Percentiles rank a stretch among this genome's conserved stretches.
Conservation (phyloP, 2,888 invertebrate species). For the Drosophila suboccidentalis region DNA sequence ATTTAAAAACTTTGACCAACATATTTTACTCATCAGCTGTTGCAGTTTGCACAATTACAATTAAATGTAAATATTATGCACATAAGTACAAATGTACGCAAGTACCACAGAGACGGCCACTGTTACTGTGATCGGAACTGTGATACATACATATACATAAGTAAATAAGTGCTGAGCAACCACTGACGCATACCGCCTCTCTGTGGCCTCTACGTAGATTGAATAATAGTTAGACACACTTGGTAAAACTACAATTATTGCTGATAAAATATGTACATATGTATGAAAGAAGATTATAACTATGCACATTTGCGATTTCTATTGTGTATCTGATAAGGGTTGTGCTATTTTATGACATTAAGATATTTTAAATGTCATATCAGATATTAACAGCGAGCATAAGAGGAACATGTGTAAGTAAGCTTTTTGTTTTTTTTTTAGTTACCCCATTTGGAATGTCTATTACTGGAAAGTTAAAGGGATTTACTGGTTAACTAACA, state of each 20-base stretch:
- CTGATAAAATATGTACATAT: constrained; percentile 33
- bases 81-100: constrained; percentile 15
- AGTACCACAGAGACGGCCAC: background rate
- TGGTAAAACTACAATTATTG: constrained; percentile 30
- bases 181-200: constrained; percentile 82
- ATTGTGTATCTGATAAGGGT: constrained; percentile 32
- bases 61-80: constrained; percentile 15
- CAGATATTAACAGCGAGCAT: background rate
- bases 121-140: background rate
- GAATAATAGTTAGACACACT: constrained; percentile 13
- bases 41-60: constrained; percentile 37
- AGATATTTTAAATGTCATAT: constrained; percentile 4
- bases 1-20: constrained; percentile 78
- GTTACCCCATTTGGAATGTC: constrained; percentile 28
- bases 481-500: constrained; percentile 20
- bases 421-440: constrained; percentile 4
- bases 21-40: constrained; percentile 82
- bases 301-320: constrained; percentile 38
- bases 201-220: constrained; percentile 73
- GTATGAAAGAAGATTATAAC: constrained; percentile 26
- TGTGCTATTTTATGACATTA: constrained; percentile 16
- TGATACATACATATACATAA: constrained; percentile 3
- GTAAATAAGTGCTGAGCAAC: constrained; percentile 44
- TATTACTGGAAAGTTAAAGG: constrained; percentile 15
- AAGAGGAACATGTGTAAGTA: background rate